These are phyloP conservation scores for Aurelia aurita DNA, from an alignment of 30 jellyfish, hydroid and myxozoan genomes.

Conservation along the genomic window DNA sequence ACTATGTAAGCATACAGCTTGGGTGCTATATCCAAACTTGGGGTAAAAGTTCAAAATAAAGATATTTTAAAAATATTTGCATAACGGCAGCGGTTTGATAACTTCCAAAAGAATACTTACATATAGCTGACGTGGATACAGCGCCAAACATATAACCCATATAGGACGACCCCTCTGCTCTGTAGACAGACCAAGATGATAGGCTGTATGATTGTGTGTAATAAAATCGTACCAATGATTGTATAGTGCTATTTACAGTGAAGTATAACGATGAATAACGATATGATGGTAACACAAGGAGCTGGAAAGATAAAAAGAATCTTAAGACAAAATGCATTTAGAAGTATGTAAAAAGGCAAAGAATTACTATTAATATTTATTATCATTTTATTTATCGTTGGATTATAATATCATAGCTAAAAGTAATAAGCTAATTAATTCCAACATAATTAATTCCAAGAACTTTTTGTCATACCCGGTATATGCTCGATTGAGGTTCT, in stretches of 20 bases:
- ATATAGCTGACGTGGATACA: slow-evolving; percentile 42
- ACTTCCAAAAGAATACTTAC: slow-evolving; percentile 28
- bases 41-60: neutral
- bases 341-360: no score
- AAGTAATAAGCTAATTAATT: no score
- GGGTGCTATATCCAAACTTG: no score
- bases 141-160: slow-evolving; percentile 70
- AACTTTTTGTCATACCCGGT: no score
- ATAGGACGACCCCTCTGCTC: slow-evolving; percentile 70
- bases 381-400: no score
- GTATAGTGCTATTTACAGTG: slow-evolving; percentile 50
- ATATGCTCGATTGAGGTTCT: no score
- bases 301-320: slow-evolving; percentile 18
- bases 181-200: slow-evolving; percentile 66
- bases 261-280: slow-evolving; percentile 61
- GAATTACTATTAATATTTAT: no score
- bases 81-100: neutral
- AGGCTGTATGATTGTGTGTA: slow-evolving; percentile 69
- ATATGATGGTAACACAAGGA: slow-evolving; percentile 81
- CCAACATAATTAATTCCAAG: no score
- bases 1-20: no score
- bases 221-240: slow-evolving; percentile 49
- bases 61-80: neutral
- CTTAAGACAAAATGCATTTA: no score
- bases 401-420: no score